Evolutionary conservation across 2,113 vertebrate genomes (phyloP).

Genomic region (Marcusenius ussheri): DNA sequence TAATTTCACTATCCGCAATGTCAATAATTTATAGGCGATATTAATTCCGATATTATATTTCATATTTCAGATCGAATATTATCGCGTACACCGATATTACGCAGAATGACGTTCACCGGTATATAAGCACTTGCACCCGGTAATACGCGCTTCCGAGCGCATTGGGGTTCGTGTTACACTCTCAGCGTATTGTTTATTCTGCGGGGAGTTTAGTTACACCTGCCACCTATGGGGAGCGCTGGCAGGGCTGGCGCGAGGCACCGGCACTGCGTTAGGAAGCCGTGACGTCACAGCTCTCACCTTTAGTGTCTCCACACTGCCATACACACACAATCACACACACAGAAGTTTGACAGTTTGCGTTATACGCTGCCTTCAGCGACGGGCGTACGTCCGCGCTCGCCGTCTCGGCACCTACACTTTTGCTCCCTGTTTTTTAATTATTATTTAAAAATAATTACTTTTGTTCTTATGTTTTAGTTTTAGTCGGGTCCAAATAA

Average conservation of each 20-base stretch:
- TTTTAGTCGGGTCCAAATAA: not conserved
- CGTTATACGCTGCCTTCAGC: not conserved
- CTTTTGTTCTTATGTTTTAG: not conserved
- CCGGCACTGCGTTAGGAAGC: constrained; percentile 10
- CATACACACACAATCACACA: constrained; percentile 13
- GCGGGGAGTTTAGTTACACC: not conserved
- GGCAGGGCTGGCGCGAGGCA: not conserved
- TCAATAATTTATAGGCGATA: not conserved
- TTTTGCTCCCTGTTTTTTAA: not conserved
- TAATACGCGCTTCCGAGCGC: not conserved
- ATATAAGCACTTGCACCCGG: not conserved
- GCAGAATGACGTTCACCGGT: not conserved
- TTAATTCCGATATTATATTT: not conserved
- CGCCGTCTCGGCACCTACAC: not conserved
- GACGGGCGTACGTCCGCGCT: not conserved
- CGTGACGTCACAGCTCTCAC: constrained; percentile 52
- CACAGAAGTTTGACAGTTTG: constrained; percentile 28
- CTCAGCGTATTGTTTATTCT: not conserved
- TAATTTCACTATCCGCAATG: not conserved
- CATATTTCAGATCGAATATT: not conserved
- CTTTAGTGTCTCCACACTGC: constrained; percentile 26
- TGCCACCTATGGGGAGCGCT: constrained; percentile 17
- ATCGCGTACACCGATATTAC: not conserved
- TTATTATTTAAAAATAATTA: not conserved
- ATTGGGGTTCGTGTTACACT: not conserved